Evolutionary conservation across 2,888 invertebrate genomes (phyloP), one percentile per base, ranked within the genome.

Genomic region (Agrotis exclamationis): DNA sequence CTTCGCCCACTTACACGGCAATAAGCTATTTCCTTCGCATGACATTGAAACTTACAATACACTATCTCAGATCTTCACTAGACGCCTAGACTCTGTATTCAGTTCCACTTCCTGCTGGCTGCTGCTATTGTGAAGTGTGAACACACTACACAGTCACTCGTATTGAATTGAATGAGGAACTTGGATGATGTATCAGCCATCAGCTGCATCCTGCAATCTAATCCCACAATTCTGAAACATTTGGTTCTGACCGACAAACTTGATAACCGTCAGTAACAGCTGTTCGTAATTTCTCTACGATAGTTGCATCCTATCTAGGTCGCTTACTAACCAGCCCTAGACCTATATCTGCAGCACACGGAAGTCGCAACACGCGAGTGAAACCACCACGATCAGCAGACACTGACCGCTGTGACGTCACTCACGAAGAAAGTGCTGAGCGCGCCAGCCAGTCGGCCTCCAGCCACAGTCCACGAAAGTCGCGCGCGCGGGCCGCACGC

Each of bases 381-480:
- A 90, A 88, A 87, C 84, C 82, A 69, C 81, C 84, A 80, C 85
- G 85, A 74, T 59, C 68, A 68, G 76, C 63, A 84, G 84, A 74
- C 86, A 87, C 79, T 87, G 87, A 87, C 88, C 89, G 91, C 88
- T 86, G 87, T 91, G 87, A 88, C 88, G 89, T 87, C 87, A 88
- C 83, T 80, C 70, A 60, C 80, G 88, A 91, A 86, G 87, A 86
- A 86, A 86, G 74, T 85, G 79, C 68, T 81, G 72, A 70, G 68
- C 64, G 62, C 63, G 54, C 65, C 65, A 76, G 77, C 67, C 60
- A 73, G 51, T 70, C 50, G 74, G 63, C 70, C 44, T 47, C 69
- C 56, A 57, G 54, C 73, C 71, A 62, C 92, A 93, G 94, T 94
- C 90, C 84, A 83, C 88, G 85, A 80, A 72, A 72, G 85, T 80